Evolutionary conservation across 2,888 invertebrate genomes (phyloP), one percentile per base, ranked within the genome.

Genomic region (Drosophila percnosoma): DNA sequence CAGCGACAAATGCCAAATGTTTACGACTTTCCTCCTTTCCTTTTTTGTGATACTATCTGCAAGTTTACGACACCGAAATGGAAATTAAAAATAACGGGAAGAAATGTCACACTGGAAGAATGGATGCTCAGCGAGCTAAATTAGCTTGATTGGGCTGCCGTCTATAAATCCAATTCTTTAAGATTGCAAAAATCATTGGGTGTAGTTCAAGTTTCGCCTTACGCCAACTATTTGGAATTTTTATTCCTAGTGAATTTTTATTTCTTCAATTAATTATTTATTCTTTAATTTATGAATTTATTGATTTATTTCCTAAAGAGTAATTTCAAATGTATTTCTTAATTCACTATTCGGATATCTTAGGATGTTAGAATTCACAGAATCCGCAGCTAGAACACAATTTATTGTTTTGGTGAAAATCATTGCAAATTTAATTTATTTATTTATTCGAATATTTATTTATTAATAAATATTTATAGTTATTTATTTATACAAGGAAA

Each of bases 1-100:
- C 45, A 7, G 0, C 5, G 10, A 21, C 67, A 68, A 76, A 64
- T 75, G 71, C 15, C 38, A 71, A 76, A 51, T 57, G 49, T 74
- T 74, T 58, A 49, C 45, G 40, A 55, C 51, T 68, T 68, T 54
- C 33, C 36, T 11, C 21, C n/a, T 0, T 24, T 51, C 18, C 18
- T 31, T 18, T 49, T 45, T 42, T 27, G 6, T 4, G n/a, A 15
- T 21, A 21, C 45, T 21, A 34, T 27, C 45, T 31, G 3, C 34
- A 65, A 65, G 21, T 65, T 65, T 64, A 64, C 38, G 38, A 33
- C 36, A 18, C 4, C 1, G 51, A 27, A 40, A 18, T 29, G 2
- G 13, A 49, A 38, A 53, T 36, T 24, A 27, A 67, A 53, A 53
- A 24, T 45, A 29, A 29, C 7, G 31, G 21, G 21, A 42, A 18